Evolutionary conservation across 2,113 vertebrate species (phyloP).

Genomic region (Alouatta palliata): DNA sequence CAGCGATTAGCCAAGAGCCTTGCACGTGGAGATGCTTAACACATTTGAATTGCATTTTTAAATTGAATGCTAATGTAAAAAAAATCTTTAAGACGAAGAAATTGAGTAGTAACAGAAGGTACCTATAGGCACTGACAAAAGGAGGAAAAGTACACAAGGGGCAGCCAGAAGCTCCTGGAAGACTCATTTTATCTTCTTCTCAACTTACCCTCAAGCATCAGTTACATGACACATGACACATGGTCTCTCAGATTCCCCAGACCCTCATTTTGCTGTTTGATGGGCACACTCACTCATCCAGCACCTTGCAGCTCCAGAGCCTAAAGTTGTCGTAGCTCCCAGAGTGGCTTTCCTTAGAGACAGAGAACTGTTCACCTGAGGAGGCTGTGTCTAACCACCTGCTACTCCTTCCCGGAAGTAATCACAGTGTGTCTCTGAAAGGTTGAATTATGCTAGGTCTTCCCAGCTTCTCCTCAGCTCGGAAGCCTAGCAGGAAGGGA

Average conservation of each 20-base stretch:
- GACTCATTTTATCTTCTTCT: not conserved
- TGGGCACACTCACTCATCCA: not conserved
- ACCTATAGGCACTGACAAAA: not conserved
- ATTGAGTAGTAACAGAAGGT: not conserved
- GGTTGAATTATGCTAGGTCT: not conserved
- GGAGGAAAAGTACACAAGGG: not conserved
- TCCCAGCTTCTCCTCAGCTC: not conserved
- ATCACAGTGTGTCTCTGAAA: not conserved
- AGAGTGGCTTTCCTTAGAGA: not conserved
- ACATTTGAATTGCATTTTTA: constrained; percentile 23
- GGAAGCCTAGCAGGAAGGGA: not conserved
- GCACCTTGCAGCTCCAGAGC: not conserved
- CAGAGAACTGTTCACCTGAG: not conserved
- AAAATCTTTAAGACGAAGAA: not conserved
- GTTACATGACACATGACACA: not conserved
- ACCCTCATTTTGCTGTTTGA: not conserved
- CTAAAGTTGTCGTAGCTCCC: not conserved
- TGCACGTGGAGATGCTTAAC: not conserved
- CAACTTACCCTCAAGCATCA: not conserved
- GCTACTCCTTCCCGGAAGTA: not conserved
- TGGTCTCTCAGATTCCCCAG: not conserved
- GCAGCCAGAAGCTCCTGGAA: not conserved
- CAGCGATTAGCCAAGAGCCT: not conserved
- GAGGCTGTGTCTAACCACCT: not conserved
- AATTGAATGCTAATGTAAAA: not conserved